phyloP scores from a whole-genome alignment of 2,888 invertebrate genomes.

The Acrocera orbiculus region DNA sequence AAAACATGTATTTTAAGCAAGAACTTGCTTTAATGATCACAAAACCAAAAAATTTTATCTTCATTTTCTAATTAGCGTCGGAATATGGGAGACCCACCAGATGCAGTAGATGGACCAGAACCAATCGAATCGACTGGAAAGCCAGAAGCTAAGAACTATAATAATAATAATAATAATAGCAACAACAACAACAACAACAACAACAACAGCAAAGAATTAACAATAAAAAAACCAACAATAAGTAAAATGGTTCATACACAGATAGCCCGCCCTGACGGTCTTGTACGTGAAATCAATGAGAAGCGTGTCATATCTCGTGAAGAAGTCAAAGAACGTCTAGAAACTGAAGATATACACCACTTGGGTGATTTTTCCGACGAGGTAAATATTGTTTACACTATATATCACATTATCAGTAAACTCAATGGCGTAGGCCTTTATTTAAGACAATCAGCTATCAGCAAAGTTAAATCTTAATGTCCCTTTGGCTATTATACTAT shows the following conservation, averaged over 20 bases:
- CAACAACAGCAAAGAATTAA: too few relatives aligned
- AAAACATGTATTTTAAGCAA: too few relatives aligned
- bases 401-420: too few relatives aligned
- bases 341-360: slow-evolving; percentile 71
- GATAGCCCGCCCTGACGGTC: slow-evolving; percentile 53
- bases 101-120: slow-evolving; percentile 16
- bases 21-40: too few relatives aligned
- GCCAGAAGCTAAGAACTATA: slow-evolving; percentile 1
- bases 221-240: too few relatives aligned
- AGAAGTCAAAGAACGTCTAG: slow-evolving; percentile 61
- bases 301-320: slow-evolving; percentile 62
- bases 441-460: too few relatives aligned
- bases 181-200: too few relatives aligned
- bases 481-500: background rate
- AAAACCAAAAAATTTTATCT: slow-evolving; percentile 6
- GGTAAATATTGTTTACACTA: too few relatives aligned
- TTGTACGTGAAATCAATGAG: slow-evolving; percentile 68
- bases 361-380: slow-evolving; percentile 73
- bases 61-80: slow-evolving; percentile 28
- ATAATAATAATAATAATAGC: slow-evolving; percentile 1
- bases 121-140: slow-evolving; percentile 10
- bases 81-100: slow-evolving; percentile 32
- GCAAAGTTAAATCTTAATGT: too few relatives aligned
- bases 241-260: slow-evolving; percentile 24
- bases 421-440: too few relatives aligned